Evolutionary conservation across 2,113 vertebrate genomes (phyloP), one percentile per base, ranked within the genome.

Genomic region (Engystomops pustulosus): DNA sequence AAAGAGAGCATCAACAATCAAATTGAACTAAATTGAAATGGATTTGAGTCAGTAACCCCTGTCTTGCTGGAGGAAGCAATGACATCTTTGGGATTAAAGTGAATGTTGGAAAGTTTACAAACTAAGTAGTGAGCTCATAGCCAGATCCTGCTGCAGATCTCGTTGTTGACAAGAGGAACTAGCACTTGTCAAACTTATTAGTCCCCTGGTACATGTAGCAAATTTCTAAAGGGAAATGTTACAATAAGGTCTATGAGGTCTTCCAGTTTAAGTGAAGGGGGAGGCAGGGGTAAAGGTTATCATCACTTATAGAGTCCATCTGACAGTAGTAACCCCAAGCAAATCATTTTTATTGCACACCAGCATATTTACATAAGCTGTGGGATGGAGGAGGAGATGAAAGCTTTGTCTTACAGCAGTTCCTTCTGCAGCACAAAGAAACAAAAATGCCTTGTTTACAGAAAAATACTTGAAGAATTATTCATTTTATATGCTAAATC

Each of bases 401-500:
- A 85, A 85, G 83, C 83, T 70, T 55, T 84, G 45, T 78, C 62
- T 70, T 85, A 70, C 68, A 70, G 74, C 62, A 85, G 58, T 34
- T 77, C 49, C n/a, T 23, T 76, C 44, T 69, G 83, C 47, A 6
- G 72, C 44, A 36, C 34, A 60, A 47, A 6, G 44, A 18, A 89
- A 90, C 91, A 93, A 93, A 90, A 91, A 91, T 88, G 89, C 90
- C 92, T 80, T 91, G 92, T 94, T 94, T 93, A 93, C 91, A 88
- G 90, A 90, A 89, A 91, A 91, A 91, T 92, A 92, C 93, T 94
- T 91, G 90, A 90, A 91, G 90, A 93, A 94, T 92, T 92, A 91
- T 94, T 94, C 91, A 94, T 94, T 93, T 94, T 92, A 91, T 93
- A 94, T 93, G 92, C 91, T 92, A 93, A 94, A 94, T 91, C 91